A percentile compares a stretch with the other conserved stretches of the same genome.
Conservation (phyloP, 2,113 vertebrate genomes). For the Callaeas wilsoni region DNA sequence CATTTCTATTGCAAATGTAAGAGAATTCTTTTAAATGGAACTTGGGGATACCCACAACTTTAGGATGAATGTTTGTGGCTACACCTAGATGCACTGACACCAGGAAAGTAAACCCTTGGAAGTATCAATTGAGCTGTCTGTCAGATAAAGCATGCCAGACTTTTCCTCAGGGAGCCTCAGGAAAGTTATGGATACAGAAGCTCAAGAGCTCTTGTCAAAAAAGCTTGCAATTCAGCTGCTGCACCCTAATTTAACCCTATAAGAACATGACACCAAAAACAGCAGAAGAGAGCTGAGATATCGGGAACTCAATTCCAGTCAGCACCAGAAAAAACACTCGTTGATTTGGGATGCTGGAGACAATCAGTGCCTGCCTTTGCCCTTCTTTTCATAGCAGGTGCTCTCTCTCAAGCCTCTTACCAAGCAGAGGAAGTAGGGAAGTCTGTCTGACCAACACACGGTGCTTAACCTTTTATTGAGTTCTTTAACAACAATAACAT, state of each 20-base stretch:
- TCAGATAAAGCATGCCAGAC: neutral
- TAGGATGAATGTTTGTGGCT: neutral
- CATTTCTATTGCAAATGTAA: neutral
- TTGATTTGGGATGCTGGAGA: neutral
- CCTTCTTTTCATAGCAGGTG: neutral
- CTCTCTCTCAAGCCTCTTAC: neutral
- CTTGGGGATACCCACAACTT: neutral
- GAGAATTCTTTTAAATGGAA: neutral
- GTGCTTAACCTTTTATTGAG: neutral
- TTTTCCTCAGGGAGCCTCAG: neutral
- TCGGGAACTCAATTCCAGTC: neutral
- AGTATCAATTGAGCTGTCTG: neutral
- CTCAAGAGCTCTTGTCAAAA: neutral
- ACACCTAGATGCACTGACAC: neutral
- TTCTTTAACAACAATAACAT: neutral
- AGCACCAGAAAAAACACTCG: neutral
- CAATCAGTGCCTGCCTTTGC: neutral
- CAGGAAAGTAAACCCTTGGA: neutral
- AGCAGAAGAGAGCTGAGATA: neutral
- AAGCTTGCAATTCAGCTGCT: neutral
- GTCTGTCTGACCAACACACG: neutral
- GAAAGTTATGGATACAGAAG: neutral
- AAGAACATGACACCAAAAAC: neutral
- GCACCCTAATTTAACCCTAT: neutral
- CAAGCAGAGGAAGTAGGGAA: neutral